Percentiles rank a stretch among this genome's conserved stretches.
These are phyloP conservation scores for Diglossa cyanea DNA, from an alignment of 2,797 vertebrate species.

Conservation along the genomic window DNA sequence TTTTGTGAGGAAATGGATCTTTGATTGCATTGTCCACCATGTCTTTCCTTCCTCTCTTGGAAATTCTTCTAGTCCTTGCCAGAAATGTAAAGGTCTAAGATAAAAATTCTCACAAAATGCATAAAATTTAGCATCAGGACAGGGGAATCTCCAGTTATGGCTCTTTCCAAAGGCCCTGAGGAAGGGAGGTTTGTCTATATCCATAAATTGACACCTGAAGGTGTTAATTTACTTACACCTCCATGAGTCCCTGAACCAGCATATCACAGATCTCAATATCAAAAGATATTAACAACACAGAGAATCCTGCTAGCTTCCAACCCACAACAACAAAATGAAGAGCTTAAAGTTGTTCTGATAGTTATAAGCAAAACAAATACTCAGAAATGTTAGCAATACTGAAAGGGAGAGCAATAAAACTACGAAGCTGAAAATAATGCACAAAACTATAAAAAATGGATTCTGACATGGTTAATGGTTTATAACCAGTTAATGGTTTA, in stretches of 20 bases:
- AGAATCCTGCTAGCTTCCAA: not conserved
- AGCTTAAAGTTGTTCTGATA: not conserved
- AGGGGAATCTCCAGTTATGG: not conserved
- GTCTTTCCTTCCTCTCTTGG: not conserved
- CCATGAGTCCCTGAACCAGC: not conserved
- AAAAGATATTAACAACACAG: not conserved
- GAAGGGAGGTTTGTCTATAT: not conserved
- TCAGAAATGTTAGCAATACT: not conserved
- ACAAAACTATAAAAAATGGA: not conserved
- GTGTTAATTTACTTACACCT: not conserved
- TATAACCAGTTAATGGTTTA: not conserved
- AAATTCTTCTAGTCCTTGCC: not conserved
- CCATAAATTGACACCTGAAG: not conserved
- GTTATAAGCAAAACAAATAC: not conserved
- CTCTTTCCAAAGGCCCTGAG: not conserved
- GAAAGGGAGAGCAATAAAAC: not conserved
- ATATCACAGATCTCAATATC: not conserved
- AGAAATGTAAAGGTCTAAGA: not conserved
- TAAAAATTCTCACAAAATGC: not conserved
- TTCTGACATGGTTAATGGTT: not conserved
- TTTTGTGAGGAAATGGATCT: not conserved
- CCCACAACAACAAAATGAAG: not conserved
- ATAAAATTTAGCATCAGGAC: not conserved
- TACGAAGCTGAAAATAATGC: not conserved
- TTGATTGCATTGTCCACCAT: not conserved